phyloP scores from a whole-genome alignment of 2,888 invertebrate species.

The Artemia sp. region DNA sequence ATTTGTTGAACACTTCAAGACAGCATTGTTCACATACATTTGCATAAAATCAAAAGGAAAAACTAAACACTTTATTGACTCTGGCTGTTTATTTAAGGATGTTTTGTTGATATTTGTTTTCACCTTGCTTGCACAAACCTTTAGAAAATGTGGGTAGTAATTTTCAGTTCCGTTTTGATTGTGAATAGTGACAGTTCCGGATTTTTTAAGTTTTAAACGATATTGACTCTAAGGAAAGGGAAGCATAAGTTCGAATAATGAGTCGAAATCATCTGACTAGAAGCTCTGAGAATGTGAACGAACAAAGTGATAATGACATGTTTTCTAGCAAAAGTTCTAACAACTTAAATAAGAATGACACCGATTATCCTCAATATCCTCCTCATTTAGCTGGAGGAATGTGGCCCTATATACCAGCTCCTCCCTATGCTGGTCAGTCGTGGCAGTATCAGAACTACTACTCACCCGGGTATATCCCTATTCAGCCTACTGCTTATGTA shows the following conservation, averaged over 20 bases:
- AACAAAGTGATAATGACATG: not conserved
- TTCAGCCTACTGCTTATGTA: conserved; percentile 6
- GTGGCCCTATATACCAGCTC: not conserved
- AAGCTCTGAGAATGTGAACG: not conserved
- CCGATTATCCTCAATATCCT: not conserved
- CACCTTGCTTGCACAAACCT: too few species aligned
- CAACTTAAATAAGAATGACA: not conserved
- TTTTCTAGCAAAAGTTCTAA: not conserved
- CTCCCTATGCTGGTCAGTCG: not conserved
- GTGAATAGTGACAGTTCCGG: too few species aligned
- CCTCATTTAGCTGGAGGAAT: not conserved
- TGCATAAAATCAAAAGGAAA: too few species aligned
- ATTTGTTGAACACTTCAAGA: too few species aligned
- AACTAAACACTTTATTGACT: too few species aligned
- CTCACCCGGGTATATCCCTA: not conserved
- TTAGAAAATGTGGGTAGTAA: too few species aligned
- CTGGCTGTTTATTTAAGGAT: too few species aligned
- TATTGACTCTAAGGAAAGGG: too few species aligned
- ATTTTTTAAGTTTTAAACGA: too few species aligned
- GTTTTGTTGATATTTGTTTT: too few species aligned
- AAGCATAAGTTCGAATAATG: not conserved
- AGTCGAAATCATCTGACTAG: not conserved
- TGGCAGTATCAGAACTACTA: conserved; percentile 12
- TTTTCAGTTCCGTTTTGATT: too few species aligned
- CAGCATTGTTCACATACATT: too few species aligned